phyloP scores from a whole-genome alignment of 2,797 vertebrate genomes.

The Babyrousa celebensis region DNA sequence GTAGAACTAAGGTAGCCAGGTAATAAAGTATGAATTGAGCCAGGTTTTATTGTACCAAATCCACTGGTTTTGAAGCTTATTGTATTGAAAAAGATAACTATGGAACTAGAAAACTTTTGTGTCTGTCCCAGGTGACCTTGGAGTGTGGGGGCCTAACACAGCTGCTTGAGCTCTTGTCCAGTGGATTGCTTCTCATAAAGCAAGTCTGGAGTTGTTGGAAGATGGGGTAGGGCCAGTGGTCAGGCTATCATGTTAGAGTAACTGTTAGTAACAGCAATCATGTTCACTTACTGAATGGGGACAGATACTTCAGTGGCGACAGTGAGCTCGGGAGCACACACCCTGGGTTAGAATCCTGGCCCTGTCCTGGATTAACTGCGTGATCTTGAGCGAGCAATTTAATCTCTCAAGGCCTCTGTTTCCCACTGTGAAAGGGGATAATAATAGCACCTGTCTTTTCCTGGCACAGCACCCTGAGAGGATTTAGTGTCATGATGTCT shows the following conservation, averaged over 20 bases:
- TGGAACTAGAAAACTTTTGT: background rate
- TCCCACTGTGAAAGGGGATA: background rate
- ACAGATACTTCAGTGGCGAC: background rate
- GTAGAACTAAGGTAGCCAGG: background rate
- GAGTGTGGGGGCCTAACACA: background rate
- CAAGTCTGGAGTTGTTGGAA: background rate
- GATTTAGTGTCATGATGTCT: background rate
- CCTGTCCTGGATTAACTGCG: background rate
- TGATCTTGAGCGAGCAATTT: background rate
- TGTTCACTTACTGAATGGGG: background rate
- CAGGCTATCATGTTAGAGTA: background rate
- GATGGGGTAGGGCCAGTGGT: background rate
- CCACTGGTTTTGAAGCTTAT: background rate
- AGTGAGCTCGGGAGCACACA: background rate
- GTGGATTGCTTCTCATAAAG: background rate
- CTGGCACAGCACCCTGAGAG: background rate
- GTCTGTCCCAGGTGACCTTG: background rate
- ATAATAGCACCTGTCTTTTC: background rate
- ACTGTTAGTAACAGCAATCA: background rate
- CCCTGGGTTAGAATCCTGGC: background rate
- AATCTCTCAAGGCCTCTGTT: constrained; percentile 14
- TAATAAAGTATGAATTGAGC: background rate
- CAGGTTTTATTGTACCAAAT: background rate
- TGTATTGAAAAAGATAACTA: constrained; percentile 15
- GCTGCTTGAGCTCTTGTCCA: background rate